phyloP scores from a whole-genome alignment of 2,797 vertebrate genomes.

The Hemibagrus guttatus region DNA sequence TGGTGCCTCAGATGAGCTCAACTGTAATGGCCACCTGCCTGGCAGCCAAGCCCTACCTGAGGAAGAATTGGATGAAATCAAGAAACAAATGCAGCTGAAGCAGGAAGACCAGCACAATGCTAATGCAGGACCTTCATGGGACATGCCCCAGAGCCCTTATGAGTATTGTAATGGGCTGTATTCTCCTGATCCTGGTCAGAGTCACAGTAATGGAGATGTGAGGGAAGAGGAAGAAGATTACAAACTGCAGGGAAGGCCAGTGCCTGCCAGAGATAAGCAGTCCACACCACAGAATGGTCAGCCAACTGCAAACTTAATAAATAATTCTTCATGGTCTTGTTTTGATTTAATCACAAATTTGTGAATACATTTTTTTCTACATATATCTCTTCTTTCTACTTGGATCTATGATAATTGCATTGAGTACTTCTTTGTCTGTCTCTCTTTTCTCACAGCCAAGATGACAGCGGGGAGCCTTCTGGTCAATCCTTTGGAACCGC shows the following conservation, averaged over 20 bases:
- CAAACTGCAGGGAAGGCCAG: conserved; percentile 33
- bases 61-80: conserved; percentile 68
- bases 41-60: conserved; percentile 66
- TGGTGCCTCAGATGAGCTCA: conserved; percentile 74
- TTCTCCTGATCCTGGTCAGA: conserved; percentile 56
- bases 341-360: conserved; percentile 3
- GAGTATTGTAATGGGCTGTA: conserved; percentile 70
- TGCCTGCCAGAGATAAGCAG: conserved; percentile 37
- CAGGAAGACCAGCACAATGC: conserved; percentile 77
- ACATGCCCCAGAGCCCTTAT: conserved; percentile 42
- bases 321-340: neutral
- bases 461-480: conserved; percentile 87
- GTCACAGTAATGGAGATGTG: conserved; percentile 51
- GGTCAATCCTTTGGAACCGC: conserved; percentile 94
- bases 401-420: neutral
- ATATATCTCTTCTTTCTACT: neutral
- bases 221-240: conserved; percentile 63
- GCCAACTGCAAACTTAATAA: conserved; percentile 44
- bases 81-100: conserved; percentile 59
- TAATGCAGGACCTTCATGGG: conserved; percentile 55
- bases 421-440: neutral
- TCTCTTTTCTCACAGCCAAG: conserved; percentile 76
- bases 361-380: neutral
- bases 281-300: conserved; percentile 69
- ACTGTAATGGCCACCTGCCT: conserved; percentile 83